These are phyloP conservation scores for Hemibagrus guttatus DNA, from an alignment of 2,797 vertebrate species.

Conservation along the genomic window DNA sequence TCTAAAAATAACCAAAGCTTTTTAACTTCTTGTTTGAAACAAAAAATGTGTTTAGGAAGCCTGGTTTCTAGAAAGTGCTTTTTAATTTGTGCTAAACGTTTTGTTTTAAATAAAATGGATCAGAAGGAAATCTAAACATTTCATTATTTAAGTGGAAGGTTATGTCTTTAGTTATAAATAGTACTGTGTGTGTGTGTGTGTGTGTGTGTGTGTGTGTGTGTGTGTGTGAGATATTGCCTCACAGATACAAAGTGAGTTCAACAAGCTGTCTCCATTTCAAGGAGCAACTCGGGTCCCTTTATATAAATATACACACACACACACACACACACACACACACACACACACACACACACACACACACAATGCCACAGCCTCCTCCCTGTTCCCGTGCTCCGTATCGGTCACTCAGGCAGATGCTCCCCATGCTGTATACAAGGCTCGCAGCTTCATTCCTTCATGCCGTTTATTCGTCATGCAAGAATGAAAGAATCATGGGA, in stretches of 20 bases:
- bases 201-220: neutral
- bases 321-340: slow-evolving; percentile 22
- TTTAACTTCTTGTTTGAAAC: neutral
- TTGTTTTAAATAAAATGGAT: neutral
- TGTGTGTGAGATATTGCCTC: slow-evolving; percentile 57
- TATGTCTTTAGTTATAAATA: neutral
- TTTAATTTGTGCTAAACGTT: neutral
- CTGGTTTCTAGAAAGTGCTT: neutral
- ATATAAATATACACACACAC: slow-evolving; percentile 31
- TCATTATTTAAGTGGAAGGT: slow-evolving; percentile 2
- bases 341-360: slow-evolving; percentile 22
- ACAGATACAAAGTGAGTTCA: slow-evolving; percentile 59
- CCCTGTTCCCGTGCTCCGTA: neutral
- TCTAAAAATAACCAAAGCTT: slow-evolving; percentile 10
- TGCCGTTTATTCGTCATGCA: slow-evolving; percentile 1
- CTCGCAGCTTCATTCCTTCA: neutral
- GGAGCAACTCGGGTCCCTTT: neutral
- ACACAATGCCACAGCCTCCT: neutral
- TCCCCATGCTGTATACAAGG: neutral
- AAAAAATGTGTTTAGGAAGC: neutral
- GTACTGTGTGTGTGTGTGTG: neutral
- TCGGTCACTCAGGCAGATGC: neutral
- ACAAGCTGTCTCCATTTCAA: slow-evolving; percentile 67
- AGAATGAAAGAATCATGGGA: neutral
- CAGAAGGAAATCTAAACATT: slow-evolving; percentile 11